Evolutionary conservation across 2,797 vertebrate genomes (phyloP), one percentile per base, ranked within the genome.

Genomic region (Uromys caudimaculatus): DNA sequence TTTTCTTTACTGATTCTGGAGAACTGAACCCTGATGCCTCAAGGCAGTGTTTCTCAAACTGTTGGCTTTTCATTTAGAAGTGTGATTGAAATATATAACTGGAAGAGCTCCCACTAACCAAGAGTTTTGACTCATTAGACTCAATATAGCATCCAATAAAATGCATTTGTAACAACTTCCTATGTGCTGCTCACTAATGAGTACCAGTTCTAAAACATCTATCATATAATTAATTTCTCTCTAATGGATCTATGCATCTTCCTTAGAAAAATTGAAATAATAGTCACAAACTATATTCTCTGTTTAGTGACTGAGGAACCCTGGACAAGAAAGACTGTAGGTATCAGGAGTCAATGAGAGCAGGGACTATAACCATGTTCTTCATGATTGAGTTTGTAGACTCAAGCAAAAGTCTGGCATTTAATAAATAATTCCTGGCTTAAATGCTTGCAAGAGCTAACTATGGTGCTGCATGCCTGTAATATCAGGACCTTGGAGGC

Each of bases 151-250:
- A 7, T 12, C 29, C 50, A 84, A 73, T 56, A 82, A 93, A 91
- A 54, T 89, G 62, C 56, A 94, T 82, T 91, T 97, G 50, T 69
- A 92, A 78, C 54, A 91, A 91, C 16, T 94, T 89, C 52, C 35
- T 91, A 94, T 58, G 64, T 85, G 52, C 75, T 86, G n/a, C 7
- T 93, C 81, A 23, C 38, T 81, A 95, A 60, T 92, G 75, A 81
- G 27, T 85, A 27, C 23, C 83, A 27, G 14, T 10, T 24, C 38
- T 69, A 90, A 93, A 89, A 14, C 6, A 89, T 85, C n/a, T 44
- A 91, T 27, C 91, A 29, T 50, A 54, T 58, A 91, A 83, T 75
- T 89, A 89, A 93, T 32, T 60, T 95, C 13, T 79, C 47, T 87
- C 38, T 81, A 88, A 94, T 9, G 56, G 7, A 92, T 24, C 27